A percentile compares a stretch with the other conserved stretches of the same genome.
These are phyloP conservation scores for Atrichornis clamosus DNA, from an alignment of 2,113 vertebrate genomes.

Conservation along the genomic window DNA sequence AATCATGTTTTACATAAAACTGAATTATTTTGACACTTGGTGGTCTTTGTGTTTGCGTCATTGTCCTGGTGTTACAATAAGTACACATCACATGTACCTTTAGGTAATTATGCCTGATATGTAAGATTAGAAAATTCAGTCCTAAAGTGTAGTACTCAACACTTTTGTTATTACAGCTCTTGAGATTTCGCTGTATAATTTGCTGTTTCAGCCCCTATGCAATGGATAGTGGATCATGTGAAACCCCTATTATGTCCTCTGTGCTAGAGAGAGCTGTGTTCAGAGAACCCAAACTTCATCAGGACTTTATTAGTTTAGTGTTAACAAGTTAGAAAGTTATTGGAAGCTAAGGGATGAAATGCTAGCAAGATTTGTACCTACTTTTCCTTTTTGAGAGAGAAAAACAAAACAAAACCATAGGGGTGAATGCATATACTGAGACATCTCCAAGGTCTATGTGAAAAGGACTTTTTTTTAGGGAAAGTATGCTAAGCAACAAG, in stretches of 20 bases:
- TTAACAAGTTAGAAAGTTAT: background rate
- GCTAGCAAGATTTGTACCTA: background rate
- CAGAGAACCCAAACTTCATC: background rate
- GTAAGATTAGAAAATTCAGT: background rate
- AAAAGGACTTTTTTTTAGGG: background rate
- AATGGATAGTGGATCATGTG: background rate
- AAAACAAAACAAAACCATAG: fast-evolving
- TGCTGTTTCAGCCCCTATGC: background rate
- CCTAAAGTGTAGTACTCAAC: background rate
- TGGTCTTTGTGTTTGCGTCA: background rate
- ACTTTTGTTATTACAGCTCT: background rate
- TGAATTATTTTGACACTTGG: background rate
- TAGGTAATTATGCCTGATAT: background rate
- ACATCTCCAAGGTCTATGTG: background rate
- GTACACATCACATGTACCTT: background rate
- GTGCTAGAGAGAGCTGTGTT: background rate
- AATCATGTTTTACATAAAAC: background rate
- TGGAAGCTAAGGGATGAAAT: background rate
- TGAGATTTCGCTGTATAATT: background rate
- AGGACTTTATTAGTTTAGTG: background rate
- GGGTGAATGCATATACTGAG: background rate
- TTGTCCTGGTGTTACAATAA: background rate
- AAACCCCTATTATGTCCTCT: background rate
- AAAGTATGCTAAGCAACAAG: background rate
- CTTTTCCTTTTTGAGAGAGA: background rate